Evolutionary conservation across 2,888 invertebrate genomes (phyloP).

Genomic region (Dermolepida albohirtum): DNA sequence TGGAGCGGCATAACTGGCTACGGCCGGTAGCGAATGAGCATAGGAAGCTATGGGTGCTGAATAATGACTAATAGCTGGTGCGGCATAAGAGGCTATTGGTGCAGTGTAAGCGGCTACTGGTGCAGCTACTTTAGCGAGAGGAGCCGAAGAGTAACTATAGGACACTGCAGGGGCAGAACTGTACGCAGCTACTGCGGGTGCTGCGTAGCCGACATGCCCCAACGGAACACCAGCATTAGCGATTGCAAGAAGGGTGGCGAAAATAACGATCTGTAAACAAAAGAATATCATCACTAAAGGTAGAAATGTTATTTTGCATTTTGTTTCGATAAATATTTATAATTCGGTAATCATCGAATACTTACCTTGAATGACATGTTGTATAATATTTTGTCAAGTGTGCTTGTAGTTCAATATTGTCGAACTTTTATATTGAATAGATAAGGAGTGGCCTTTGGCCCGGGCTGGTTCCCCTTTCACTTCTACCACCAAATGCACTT

Average conservation of each 20-base stretch:
- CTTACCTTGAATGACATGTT: conserved; percentile 50
- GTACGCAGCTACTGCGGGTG: conserved; percentile 41
- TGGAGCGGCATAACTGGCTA: conserved; percentile 46
- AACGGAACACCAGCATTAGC: conserved; percentile 50
- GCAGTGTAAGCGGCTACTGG: conserved; percentile 43
- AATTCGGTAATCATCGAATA: conserved; percentile 1
- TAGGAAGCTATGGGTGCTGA: conserved; percentile 23
- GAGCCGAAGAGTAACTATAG: conserved; percentile 39
- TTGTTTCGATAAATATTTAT: too few relatives aligned
- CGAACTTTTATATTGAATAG: conserved; percentile 33
- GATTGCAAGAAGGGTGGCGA: conserved; percentile 48
- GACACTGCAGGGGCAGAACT: conserved; percentile 43
- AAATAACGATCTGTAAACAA: conserved; percentile 46
- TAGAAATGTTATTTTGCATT: too few relatives aligned
- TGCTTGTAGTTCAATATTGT: conserved; percentile 28
- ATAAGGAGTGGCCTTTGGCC: conserved; percentile 36
- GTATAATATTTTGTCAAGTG: conserved; percentile 35
- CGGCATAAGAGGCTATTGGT: conserved; percentile 51
- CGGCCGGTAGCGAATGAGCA: conserved; percentile 52
- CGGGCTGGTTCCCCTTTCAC: conserved; percentile 40
- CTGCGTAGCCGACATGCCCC: conserved; percentile 49
- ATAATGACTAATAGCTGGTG: conserved; percentile 54
- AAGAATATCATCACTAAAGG: conserved; percentile 15
- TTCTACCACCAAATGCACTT: conserved; percentile 4
- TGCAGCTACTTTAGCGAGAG: conserved; percentile 43